Evolutionary conservation across 2,113 vertebrate genomes (phyloP), one percentile per base, ranked within the genome.

Genomic region (Zeus faber): DNA sequence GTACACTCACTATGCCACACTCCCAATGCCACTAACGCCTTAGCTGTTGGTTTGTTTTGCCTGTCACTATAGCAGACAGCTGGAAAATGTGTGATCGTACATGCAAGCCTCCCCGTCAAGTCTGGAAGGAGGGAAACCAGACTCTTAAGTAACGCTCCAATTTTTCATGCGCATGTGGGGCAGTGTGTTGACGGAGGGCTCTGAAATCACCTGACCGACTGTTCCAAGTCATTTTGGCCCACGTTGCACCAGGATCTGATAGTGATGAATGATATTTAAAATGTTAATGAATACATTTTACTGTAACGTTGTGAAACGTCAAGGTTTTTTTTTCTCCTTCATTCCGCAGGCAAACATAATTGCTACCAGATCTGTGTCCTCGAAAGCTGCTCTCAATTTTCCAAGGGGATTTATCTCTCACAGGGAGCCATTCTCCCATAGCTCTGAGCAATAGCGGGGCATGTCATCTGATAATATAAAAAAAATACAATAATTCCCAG

Each of bases 291-390:
- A 73, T 69, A 39, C 45, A 7, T 60, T 64, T 58, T 58, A 61
- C 46, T 62, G 21, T 22, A 57, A 51, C 46, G 24, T 20, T 61
- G 55, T 61, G 39, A 69, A 72, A 62, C 5, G 11, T 56, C 16
- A 45, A 48, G 20, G 46, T 29, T 65, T 68, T 39, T 22, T 40
- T 72, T 54, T 11, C 33, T 56, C 43, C 16, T 58, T 20, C 23
- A 3, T 40, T 63, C 41, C 57, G 65, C 41, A 67, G 35, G 68
- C 45, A 45, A 45, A 27, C 23, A 48, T 86, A 83, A 85, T 87
- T 78, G 60, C 59, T 80, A 54, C 74, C 85, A 86, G 85, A 80
- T 58, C 72, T 48, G 54, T 56, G 75, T 72, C 66, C 69, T 79
- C 29, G 31, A 80, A 80, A 80, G 67, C 76, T 80, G 62, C 67